Evolutionary conservation across 1,140 invertebrate species (phyloP), one percentile per base, ranked within the genome.

Genomic region (Conopomorpha cramerella): DNA sequence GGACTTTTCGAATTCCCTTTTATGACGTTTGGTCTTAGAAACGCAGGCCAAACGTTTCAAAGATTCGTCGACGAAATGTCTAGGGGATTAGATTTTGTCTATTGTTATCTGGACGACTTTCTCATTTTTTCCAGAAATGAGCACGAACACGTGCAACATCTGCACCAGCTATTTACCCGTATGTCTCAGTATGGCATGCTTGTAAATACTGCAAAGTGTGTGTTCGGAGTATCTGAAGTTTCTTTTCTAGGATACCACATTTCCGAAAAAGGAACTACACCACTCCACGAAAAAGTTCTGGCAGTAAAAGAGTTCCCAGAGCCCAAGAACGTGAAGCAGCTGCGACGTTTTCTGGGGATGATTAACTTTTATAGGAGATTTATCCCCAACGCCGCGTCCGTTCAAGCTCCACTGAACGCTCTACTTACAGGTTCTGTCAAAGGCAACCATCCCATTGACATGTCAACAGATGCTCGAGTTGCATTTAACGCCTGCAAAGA

Each of bases 321-420:
- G 31, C 68, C 66, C 0, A 37, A 39, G 2, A 60, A 41, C 3
- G 40, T 62, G 1, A 43, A 42, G 4, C 36, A 55, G 16, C 37
- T 73, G 12, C n/a, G n/a, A n/a, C n/a, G n/a, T n/a, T n/a, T n/a
- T n/a, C n/a, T n/a, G n/a, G n/a, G n/a, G n/a, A n/a, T n/a, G n/a
- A n/a, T n/a, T n/a, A n/a, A n/a, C n/a, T n/a, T n/a, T n/a, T n/a
- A n/a, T n/a, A n/a, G n/a, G 25, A 0, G 46, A 50, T 16, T 18
- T 55, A 3, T 13, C 44, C 8, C 0, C 29, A 35, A 53, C 64
- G 0, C 74, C 78, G 38, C 44, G 4, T 62, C 51, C 35, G 79
- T 78, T n/a, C n/a, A n/a, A n/a, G n/a, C n/a, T n/a, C n/a, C n/a
- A n/a, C n/a, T n/a, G n/a, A n/a, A n/a, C n/a, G n/a, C n/a, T n/a